A percentile compares a stretch with the other conserved stretches of the same genome.
Conservation (phyloP, 2,113 vertebrate genomes). For the Amphiprion percula region DNA sequence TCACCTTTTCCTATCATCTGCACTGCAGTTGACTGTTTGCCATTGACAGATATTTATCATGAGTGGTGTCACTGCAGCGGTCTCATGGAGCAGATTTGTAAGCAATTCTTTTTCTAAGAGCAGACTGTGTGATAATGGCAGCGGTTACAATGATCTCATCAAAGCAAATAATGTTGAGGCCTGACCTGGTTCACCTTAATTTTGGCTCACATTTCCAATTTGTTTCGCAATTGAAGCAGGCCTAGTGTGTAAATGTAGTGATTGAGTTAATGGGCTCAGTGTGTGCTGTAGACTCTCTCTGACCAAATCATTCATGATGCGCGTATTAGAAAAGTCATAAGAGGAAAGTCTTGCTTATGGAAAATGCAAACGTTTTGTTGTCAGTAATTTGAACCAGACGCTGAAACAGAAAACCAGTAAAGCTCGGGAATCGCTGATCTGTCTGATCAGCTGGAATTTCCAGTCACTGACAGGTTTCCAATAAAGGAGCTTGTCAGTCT, state of each 20-base stretch:
- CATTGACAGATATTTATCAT: constrained; percentile 33
- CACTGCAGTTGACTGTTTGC: constrained; percentile 40
- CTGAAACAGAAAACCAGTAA: not conserved
- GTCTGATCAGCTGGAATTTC: not conserved
- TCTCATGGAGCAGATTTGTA: not conserved
- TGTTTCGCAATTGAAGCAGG: too few species aligned
- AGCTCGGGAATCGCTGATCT: not conserved
- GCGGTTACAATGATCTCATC: not conserved
- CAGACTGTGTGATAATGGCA: not conserved
- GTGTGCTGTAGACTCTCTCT: too few species aligned
- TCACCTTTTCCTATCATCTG: constrained; percentile 34
- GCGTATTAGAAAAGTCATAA: too few species aligned
- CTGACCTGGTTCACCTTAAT: too few species aligned
- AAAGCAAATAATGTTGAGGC: not conserved
- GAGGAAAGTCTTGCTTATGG: too few species aligned
- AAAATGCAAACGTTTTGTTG: too few species aligned
- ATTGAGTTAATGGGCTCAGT: too few species aligned
- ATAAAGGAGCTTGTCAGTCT: not conserved
- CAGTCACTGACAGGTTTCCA: not conserved
- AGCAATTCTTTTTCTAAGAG: constrained; percentile 8
- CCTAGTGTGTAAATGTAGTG: too few species aligned
- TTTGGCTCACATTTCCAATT: too few species aligned
- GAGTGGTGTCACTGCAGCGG: constrained; percentile 14
- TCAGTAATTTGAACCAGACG: too few species aligned
- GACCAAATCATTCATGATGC: too few species aligned